Evolutionary conservation across 2,888 invertebrate species (phyloP), one percentile per base, ranked within the genome.

Genomic region (Hydrotaea cyrtoneurina): DNA sequence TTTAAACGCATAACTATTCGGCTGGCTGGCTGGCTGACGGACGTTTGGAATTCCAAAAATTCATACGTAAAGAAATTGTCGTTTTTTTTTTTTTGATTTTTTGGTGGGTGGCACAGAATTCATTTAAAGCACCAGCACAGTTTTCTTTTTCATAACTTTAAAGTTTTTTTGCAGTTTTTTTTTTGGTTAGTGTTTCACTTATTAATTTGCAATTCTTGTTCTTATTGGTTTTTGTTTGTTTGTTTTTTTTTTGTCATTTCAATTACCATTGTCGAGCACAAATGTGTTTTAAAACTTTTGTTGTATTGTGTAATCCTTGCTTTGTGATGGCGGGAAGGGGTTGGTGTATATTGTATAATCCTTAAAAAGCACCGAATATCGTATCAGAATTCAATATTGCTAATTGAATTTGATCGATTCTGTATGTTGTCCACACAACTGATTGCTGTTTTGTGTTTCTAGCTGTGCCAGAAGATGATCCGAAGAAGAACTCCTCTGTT

Each of bases 341-440:
- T n/a, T 36, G 36, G 8, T 39, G 1, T 39, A 39, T 11, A 13
- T 39, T 8, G 57, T 81, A 86, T 88, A 88, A 88, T 89, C 88
- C 88, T 88, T 81, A 86, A 31, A 59, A 85, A 80, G 0, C n/a
- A 31, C 78, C 71, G 79, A 83, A 87, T 89, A 90, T 90, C 91
- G 91, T 89, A 88, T 90, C 90, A 89, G 88, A 91, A 91, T 91
- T 91, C 91, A 91, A 91, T 89, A 86, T 87, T 57, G 81, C 87
- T 62, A 87, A 89, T 90, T 91, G 91, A 91, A 91, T 90, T 90
- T 89, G 91, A 90, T 90, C 90, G 91, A 91, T 91, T 88, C 87
- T 86, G 19, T 72, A 71, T 59, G 31, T 31, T 31, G 59, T 46
- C 39, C 69, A 43, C 66, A 66, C 66, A 69, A 78, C 80, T 76